phyloP scores from a whole-genome alignment of 2,113 vertebrate species.

The Excalfactoria chinensis region DNA sequence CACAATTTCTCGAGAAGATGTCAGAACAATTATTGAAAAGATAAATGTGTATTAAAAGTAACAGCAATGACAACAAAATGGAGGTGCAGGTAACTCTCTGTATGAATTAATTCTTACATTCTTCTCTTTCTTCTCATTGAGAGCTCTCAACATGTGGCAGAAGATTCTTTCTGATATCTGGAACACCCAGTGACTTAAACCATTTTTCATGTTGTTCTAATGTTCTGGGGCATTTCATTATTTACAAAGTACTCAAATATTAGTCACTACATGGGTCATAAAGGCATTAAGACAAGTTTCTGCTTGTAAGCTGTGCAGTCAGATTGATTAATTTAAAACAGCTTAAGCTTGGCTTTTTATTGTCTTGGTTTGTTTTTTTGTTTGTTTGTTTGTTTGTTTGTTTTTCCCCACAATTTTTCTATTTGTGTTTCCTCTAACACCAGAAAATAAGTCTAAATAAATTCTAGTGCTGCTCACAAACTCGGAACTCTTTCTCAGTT shows the following conservation, averaged over 20 bases:
- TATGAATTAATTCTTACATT: background rate
- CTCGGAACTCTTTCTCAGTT: background rate
- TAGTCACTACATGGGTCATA: background rate
- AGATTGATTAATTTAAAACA: background rate
- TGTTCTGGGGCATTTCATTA: background rate
- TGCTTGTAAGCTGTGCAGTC: background rate
- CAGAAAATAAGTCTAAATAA: background rate
- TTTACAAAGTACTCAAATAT: background rate
- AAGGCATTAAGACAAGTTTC: background rate
- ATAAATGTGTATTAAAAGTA: background rate
- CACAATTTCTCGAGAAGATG: background rate
- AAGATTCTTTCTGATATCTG: background rate
- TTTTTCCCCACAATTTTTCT: background rate
- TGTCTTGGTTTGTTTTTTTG: background rate
- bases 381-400: background rate
- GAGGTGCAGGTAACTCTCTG: background rate
- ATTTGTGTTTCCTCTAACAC: too few species aligned
- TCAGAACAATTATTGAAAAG: background rate
- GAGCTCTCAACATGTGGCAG: background rate
- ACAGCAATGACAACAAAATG: background rate
- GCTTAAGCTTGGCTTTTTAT: background rate
- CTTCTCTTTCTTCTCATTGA: fast-evolving
- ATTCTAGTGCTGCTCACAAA: background rate
- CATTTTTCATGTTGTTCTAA: background rate
- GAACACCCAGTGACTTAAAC: background rate